Conservation (phyloP, 2,113 vertebrate species). For the Sebastes fasciatus region DNA sequence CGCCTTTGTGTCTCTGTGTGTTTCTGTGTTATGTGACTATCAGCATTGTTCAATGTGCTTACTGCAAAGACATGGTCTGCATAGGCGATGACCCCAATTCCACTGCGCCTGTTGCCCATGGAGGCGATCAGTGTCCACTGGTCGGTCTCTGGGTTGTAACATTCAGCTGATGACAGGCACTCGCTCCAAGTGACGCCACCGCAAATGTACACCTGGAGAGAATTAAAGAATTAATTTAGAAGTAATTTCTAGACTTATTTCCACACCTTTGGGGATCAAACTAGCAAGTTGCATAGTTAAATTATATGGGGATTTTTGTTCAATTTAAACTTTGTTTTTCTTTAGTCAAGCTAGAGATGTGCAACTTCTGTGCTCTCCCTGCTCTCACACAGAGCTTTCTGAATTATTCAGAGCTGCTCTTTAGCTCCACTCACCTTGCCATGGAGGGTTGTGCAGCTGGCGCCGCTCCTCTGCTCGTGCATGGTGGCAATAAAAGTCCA, state of each 20-base stretch:
- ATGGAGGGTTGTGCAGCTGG: slow-evolving; percentile 81
- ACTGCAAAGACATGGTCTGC: slow-evolving; percentile 50
- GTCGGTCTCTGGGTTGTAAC: slow-evolving; percentile 51
- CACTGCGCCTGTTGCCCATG: slow-evolving; percentile 40
- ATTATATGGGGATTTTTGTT: not conserved
- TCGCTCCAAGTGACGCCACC: slow-evolving; percentile 89
- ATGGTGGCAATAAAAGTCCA: slow-evolving; percentile 62
- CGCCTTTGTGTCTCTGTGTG: not conserved
- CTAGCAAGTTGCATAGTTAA: not conserved
- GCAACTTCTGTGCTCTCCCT: no score
- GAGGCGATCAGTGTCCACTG: slow-evolving; percentile 60
- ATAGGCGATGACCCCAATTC: slow-evolving; percentile 48
- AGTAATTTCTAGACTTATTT: not conserved
- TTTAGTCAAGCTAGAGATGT: not conserved
- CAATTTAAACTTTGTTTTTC: no score
- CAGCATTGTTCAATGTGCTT: slow-evolving; percentile 32
- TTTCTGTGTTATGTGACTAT: not conserved
- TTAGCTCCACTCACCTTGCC: slow-evolving; percentile 81
- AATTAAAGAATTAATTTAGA: not conserved
- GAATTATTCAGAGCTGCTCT: not conserved
- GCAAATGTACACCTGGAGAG: slow-evolving; percentile 89
- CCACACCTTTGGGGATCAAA: no score
- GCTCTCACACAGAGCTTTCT: not conserved
- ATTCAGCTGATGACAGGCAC: slow-evolving; percentile 81
- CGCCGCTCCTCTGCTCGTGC: slow-evolving; percentile 48